Evolutionary conservation across 2,113 vertebrate species (phyloP).

Genomic region (Brevimyrus niger): DNA sequence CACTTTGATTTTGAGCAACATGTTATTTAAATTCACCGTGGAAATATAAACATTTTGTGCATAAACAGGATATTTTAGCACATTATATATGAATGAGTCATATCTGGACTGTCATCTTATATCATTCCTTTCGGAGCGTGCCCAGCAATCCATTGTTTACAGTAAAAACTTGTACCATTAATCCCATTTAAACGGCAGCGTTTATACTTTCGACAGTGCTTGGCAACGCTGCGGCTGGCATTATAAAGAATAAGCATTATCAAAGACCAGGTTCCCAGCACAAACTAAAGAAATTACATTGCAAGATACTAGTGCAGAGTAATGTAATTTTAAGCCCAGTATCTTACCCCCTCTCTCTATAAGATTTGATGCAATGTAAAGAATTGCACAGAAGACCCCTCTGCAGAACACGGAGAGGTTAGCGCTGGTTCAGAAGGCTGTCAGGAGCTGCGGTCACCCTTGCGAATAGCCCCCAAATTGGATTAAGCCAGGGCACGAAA

Average conservation of each 20-base stretch:
- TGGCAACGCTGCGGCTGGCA: not conserved
- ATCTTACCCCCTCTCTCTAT: not conserved
- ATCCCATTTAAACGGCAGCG: not conserved
- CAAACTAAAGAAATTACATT: not conserved
- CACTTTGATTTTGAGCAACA: not conserved
- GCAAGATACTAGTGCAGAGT: not conserved
- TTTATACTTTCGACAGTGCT: not conserved
- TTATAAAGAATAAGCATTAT: not conserved
- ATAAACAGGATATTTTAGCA: not conserved
- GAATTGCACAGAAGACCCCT: not conserved
- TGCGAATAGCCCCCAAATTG: not conserved
- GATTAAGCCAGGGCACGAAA: not conserved
- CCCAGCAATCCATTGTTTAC: not conserved
- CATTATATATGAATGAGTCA: not conserved
- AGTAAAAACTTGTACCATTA: not conserved
- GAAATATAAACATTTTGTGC: not conserved
- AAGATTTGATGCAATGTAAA: not conserved
- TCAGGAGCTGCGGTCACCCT: not conserved
- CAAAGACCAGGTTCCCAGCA: not conserved
- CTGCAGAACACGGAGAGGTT: not conserved
- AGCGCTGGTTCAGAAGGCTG: not conserved
- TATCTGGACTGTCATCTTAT: not conserved
- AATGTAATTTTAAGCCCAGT: not conserved
- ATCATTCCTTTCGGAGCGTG: not conserved
- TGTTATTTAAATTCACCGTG: not conserved